phyloP scores from a whole-genome alignment of 1,140 invertebrate genomes.

The Episyrphus balteatus region DNA sequence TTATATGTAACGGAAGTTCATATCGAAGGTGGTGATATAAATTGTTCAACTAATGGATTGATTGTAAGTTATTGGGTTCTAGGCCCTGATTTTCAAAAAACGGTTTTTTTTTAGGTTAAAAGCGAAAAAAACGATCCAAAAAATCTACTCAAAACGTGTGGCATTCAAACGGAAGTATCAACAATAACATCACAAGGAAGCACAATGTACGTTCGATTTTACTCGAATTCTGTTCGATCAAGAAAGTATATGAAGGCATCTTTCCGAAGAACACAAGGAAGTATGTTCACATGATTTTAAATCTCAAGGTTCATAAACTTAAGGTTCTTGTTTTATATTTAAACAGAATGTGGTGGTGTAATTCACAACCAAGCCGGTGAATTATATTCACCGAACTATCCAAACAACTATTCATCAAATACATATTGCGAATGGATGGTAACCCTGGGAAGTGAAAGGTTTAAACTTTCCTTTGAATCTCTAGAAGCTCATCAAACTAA shows the following conservation, averaged over 20 bases:
- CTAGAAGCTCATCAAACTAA: no score
- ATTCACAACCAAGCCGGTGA: constrained; percentile 49
- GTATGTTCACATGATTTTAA: no score
- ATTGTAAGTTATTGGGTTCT: constrained; percentile 6
- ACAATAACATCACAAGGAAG: constrained; percentile 55
- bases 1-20: constrained; percentile 44
- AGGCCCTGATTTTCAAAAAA: no score
- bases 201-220: constrained; percentile 58
- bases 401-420: constrained; percentile 52
- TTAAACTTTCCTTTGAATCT: no score
- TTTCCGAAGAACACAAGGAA: no score
- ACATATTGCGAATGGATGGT: constrained; percentile 72
- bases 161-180: constrained; percentile 13
- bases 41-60: constrained; percentile 14
- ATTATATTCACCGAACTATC: constrained; percentile 73
- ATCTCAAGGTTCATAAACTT: no score
- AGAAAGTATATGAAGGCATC: constrained; percentile 45
- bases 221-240: constrained; percentile 52
- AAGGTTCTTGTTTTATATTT: no score
- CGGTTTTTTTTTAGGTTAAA: neutral
- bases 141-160: constrained; percentile 12
- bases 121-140: constrained; percentile 6
- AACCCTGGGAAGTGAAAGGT: constrained; percentile 34
- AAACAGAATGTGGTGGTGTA: constrained; percentile 57
- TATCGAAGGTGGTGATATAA: constrained; percentile 37